Conservation (phyloP, 2,888 invertebrate genomes). For the Phyllotreta striolata region DNA sequence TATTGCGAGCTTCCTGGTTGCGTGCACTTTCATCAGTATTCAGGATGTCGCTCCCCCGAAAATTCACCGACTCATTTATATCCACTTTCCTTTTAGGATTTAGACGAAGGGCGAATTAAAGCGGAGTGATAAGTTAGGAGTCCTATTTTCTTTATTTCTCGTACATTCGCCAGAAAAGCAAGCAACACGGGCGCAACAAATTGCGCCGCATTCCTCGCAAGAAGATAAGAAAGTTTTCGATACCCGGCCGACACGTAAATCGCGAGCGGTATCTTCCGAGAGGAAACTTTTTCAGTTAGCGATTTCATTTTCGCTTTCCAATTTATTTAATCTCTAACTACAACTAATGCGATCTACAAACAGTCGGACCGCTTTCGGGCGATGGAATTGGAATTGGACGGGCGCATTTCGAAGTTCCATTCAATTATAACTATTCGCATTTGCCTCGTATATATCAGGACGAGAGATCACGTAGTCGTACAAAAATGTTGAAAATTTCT, state of each 20-base stretch:
- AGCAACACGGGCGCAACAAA: conserved; percentile 25
- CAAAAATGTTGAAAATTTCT: conserved; percentile 31
- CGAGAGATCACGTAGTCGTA: conserved; percentile 16
- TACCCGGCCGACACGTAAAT: conserved; percentile 36
- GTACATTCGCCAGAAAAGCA: conserved; percentile 3
- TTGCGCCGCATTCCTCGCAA: conserved; percentile 32
- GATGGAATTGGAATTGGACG: too few species aligned
- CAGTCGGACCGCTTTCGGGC: too few species aligned
- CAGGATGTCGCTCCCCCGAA: not conserved
- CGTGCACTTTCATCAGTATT: conserved; percentile 10
- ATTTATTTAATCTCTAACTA: conserved; percentile 16
- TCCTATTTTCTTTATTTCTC: conserved; percentile 19
- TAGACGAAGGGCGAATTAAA: conserved; percentile 7
- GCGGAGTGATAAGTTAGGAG: conserved; percentile 17
- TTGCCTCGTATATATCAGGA: conserved; percentile 3
- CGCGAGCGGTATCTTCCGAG: conserved; percentile 43
- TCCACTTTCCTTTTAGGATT: conserved; percentile 14
- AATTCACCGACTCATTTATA: conserved; percentile 17
- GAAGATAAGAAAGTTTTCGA: conserved; percentile 28
- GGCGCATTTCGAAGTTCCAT: too few species aligned
- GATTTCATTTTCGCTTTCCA: conserved; percentile 21
- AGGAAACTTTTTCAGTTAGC: conserved; percentile 35
- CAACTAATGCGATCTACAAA: conserved; percentile 2
- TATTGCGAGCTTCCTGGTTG: conserved; percentile 5
- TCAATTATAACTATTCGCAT: conserved; percentile 1